phyloP scores from a whole-genome alignment of 1,140 invertebrate species.

The Orussus abietinus region DNA sequence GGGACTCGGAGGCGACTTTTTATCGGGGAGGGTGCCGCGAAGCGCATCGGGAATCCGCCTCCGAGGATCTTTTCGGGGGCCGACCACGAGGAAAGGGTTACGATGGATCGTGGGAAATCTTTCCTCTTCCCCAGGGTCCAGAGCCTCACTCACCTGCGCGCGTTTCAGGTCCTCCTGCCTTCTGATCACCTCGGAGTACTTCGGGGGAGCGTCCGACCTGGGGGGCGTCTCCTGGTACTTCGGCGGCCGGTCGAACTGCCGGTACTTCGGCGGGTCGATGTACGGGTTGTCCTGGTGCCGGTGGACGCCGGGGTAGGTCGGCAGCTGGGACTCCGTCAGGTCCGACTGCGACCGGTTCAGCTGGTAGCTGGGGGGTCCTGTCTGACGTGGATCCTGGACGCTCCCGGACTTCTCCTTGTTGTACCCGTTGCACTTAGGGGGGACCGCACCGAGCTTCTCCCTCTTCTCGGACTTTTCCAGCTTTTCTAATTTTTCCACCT shows the following conservation, averaged over 20 bases:
- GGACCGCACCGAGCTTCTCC: too few relatives aligned
- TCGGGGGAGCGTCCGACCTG: conserved; percentile 38
- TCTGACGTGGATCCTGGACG: too few relatives aligned
- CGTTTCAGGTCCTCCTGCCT: conserved; percentile 38
- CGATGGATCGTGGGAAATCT: too few relatives aligned
- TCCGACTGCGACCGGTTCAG: conserved; percentile 28
- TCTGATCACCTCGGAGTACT: conserved; percentile 40
- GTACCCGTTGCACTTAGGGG: too few relatives aligned
- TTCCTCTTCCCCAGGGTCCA: too few relatives aligned
- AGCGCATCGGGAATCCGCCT: too few relatives aligned
- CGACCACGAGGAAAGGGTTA: too few relatives aligned
- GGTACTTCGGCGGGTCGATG: conserved; percentile 41
- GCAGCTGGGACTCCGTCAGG: neutral
- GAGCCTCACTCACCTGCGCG: conserved; percentile 29
- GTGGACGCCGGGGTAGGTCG: conserved; percentile 9
- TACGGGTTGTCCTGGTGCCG: conserved; percentile 26
- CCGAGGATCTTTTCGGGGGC: too few relatives aligned
- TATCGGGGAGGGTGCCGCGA: too few relatives aligned
- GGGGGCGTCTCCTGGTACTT: conserved; percentile 41
- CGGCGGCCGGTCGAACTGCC: conserved; percentile 40
- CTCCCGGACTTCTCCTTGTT: neutral
- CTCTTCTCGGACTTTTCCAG: too few relatives aligned
- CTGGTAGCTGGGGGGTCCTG: conserved; percentile 21
- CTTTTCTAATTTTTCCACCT: too few relatives aligned
- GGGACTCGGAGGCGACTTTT: too few relatives aligned